Evolutionary conservation across 2,113 vertebrate genomes (phyloP).

Genomic region (Burhinus oedicnemus): DNA sequence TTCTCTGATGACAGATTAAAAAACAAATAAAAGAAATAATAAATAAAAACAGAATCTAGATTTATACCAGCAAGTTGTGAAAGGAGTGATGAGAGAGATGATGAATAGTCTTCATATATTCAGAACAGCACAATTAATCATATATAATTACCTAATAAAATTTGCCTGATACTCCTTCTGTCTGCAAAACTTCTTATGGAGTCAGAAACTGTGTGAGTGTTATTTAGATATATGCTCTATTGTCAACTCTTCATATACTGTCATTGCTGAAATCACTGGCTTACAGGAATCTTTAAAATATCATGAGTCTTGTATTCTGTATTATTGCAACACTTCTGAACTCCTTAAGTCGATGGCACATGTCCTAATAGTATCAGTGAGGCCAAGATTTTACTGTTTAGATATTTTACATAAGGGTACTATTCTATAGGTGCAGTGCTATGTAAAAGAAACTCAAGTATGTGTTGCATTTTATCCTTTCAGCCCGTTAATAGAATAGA

Average conservation of each 20-base stretch:
- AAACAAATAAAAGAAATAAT: not conserved
- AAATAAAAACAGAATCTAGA: not conserved
- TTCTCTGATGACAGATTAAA: not conserved
- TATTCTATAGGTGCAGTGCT: not conserved
- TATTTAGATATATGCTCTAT: not conserved
- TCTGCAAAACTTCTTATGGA: not conserved
- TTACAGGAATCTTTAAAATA: conserved; percentile 6
- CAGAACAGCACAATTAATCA: not conserved
- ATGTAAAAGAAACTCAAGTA: not conserved
- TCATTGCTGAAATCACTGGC: not conserved
- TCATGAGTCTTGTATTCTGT: not conserved
- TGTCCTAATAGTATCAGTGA: not conserved
- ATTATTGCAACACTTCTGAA: not conserved
- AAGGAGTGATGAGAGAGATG: not conserved
- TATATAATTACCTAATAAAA: not conserved
- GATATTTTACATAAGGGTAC: not conserved
- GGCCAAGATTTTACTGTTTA: not conserved
- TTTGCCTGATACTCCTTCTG: not conserved
- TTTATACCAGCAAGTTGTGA: not conserved
- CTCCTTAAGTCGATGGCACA: not conserved
- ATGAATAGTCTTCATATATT: not conserved
- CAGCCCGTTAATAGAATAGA: not conserved
- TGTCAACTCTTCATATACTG: not conserved
- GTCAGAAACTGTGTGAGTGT: not conserved
- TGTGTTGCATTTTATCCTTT: not conserved